These are phyloP conservation scores for Neoscelio sp. DNA, from an alignment of 2,888 invertebrate genomes.

Conservation along the genomic window DNA sequence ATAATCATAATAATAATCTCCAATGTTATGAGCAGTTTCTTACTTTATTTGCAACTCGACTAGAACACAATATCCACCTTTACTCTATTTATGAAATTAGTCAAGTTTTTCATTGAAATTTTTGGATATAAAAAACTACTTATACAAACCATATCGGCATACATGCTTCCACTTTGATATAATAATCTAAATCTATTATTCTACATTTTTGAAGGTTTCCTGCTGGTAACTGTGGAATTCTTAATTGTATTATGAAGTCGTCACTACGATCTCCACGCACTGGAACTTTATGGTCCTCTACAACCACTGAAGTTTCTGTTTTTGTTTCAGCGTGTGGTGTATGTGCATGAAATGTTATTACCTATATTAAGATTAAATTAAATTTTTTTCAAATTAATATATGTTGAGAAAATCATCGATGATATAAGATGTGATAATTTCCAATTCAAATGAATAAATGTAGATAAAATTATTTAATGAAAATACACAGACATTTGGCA, in stretches of 20 bases:
- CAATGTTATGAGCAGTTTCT: too few relatives aligned
- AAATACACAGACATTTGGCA: too few relatives aligned
- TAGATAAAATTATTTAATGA: too few relatives aligned
- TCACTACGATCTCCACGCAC: slow-evolving; percentile 86
- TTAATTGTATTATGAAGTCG: slow-evolving; percentile 87
- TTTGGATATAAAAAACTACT: slow-evolving; percentile 38
- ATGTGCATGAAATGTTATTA: slow-evolving; percentile 86
- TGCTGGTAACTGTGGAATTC: slow-evolving; percentile 90
- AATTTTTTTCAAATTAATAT: too few relatives aligned
- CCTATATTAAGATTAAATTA: slow-evolving; percentile 79
- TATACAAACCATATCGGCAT: slow-evolving; percentile 74
- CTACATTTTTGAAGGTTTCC: slow-evolving; percentile 91
- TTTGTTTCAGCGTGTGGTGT: slow-evolving; percentile 86
- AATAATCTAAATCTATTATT: slow-evolving; percentile 90
- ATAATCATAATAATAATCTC: too few relatives aligned
- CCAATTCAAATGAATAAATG: too few relatives aligned
- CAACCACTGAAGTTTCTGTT: slow-evolving; percentile 85
- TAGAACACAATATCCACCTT: too few relatives aligned
- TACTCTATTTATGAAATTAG: too few relatives aligned
- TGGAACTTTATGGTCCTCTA: slow-evolving; percentile 87
- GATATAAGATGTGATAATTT: too few relatives aligned
- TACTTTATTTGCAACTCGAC: too few relatives aligned
- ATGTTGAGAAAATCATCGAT: too few relatives aligned
- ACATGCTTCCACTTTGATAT: slow-evolving; percentile 85
- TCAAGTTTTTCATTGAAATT: neutral